These are phyloP conservation scores for Diuraphis noxia DNA, from an alignment of 1,140 invertebrate species.

Conservation along the genomic window DNA sequence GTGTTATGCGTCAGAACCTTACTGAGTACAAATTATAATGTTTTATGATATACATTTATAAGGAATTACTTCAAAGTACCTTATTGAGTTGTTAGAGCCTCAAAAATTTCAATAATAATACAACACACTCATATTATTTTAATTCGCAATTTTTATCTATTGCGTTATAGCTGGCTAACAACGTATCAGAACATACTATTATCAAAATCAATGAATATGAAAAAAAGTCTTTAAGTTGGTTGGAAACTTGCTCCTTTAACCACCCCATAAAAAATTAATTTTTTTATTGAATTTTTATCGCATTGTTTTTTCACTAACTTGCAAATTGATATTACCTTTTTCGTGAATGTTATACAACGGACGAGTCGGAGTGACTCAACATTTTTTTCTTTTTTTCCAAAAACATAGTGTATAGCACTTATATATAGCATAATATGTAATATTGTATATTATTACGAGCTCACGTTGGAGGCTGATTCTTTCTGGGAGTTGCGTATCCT, in stretches of 20 bases:
- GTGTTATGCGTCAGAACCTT: background rate
- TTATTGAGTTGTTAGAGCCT: background rate
- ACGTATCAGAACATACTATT: too few species aligned
- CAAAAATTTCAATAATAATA: background rate
- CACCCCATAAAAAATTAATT: background rate
- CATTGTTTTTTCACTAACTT: background rate
- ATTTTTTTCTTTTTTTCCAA: background rate
- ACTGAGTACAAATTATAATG: too few species aligned
- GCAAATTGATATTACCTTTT: background rate
- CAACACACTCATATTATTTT: background rate
- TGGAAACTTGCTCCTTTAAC: background rate
- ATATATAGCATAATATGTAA: background rate
- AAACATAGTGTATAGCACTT: background rate
- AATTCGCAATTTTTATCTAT: background rate
- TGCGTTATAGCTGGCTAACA: too few species aligned
- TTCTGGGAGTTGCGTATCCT: background rate
- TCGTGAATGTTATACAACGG: background rate
- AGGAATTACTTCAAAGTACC: background rate
- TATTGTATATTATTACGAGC: background rate
- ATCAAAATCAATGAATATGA: too few species aligned
- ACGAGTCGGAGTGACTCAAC: background rate
- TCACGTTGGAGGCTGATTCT: background rate
- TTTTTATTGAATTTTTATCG: background rate
- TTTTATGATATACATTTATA: too few species aligned
- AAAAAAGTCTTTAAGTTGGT: too few species aligned